Evolutionary conservation across 2,113 vertebrate genomes (phyloP).

Genomic region (Bothrops jararaca): DNA sequence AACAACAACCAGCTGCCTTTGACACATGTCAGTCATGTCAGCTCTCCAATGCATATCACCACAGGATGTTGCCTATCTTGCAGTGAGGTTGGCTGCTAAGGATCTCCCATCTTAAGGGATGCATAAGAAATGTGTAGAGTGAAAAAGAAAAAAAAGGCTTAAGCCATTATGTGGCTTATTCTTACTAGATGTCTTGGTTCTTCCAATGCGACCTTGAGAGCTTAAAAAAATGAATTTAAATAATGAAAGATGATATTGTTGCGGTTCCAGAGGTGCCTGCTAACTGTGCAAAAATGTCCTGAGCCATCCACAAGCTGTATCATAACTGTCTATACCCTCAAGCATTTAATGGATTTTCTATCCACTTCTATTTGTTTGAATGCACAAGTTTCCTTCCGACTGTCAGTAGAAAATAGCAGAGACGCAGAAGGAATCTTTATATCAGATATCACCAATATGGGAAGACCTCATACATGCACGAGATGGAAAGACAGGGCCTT

Average conservation of each 20-base stretch:
- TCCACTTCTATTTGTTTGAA: background rate
- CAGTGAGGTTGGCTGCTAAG: background rate
- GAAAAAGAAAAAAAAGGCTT: background rate
- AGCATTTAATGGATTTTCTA: background rate
- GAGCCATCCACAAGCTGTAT: background rate
- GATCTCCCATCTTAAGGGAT: background rate
- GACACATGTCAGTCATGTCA: background rate
- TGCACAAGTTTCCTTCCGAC: background rate
- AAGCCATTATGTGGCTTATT: background rate
- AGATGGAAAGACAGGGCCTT: background rate
- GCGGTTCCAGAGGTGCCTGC: background rate
- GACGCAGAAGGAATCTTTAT: background rate
- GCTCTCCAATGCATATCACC: background rate
- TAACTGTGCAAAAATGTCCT: background rate
- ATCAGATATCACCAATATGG: background rate
- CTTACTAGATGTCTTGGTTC: background rate
- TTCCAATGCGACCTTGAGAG: background rate
- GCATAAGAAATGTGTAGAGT: background rate
- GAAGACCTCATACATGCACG: conserved; percentile 9
- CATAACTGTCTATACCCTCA: background rate
- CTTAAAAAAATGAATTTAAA: background rate
- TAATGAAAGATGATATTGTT: conserved; percentile 1
- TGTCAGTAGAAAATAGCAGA: conserved; percentile 24
- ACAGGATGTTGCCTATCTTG: background rate
- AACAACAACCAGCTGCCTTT: background rate